Percentiles rank a stretch among this genome's conserved stretches.
Evolutionary conservation across 1,140 invertebrate species (phyloP).

Genomic region (Potamilus streckersoni): DNA sequence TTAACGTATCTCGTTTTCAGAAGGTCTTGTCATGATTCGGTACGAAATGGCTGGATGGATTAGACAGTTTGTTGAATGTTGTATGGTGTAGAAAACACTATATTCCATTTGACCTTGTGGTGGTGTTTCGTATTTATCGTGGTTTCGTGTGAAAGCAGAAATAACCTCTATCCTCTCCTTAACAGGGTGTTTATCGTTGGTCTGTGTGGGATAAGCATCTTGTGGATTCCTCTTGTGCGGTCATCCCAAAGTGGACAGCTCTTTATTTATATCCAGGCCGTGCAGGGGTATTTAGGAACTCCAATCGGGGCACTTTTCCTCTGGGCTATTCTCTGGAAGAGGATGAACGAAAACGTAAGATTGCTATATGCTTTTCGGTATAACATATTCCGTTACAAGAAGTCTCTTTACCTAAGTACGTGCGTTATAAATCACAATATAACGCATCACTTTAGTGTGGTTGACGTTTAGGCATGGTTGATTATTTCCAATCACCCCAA

Average conservation of each 20-base stretch:
- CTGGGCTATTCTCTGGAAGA: conserved; percentile 69
- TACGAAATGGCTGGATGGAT: neutral
- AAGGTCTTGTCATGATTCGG: too few species aligned
- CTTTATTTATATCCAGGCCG: conserved; percentile 73
- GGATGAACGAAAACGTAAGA: conserved; percentile 71
- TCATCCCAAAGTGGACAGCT: conserved; percentile 71
- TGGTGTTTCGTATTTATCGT: neutral
- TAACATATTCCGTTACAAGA: neutral
- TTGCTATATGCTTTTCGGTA: neutral
- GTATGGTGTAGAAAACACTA: neutral
- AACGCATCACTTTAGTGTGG: too few species aligned
- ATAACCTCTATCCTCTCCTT: conserved; percentile 1
- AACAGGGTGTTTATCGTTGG: conserved; percentile 69
- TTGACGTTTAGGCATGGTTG: too few species aligned
- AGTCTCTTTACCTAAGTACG: too few species aligned
- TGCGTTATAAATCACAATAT: too few species aligned
- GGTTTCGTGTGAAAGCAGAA: neutral
- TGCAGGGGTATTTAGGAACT: conserved; percentile 72
- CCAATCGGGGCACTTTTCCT: conserved; percentile 73
- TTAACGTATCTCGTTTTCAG: too few species aligned
- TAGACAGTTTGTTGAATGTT: neutral
- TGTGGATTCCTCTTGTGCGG: conserved; percentile 73
- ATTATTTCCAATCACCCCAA: too few species aligned
- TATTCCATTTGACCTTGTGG: neutral
- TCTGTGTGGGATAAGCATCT: conserved; percentile 70